A percentile compares a stretch with the other conserved stretches of the same genome.
These are phyloP conservation scores for Antennarius striatus DNA, from an alignment of 2,113 vertebrate species.

Conservation along the genomic window DNA sequence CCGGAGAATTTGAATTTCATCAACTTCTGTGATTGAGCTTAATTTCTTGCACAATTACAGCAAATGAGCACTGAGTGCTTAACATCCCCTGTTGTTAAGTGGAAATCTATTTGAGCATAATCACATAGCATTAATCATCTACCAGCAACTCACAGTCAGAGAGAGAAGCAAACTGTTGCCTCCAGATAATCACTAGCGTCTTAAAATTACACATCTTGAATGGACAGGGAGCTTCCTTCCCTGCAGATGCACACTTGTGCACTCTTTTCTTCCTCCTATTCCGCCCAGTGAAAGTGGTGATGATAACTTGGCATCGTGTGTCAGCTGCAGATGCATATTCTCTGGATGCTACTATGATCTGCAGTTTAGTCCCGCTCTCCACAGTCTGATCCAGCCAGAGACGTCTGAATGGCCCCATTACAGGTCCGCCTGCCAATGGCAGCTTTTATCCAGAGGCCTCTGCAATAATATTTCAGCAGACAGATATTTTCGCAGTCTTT, in stretches of 20 bases:
- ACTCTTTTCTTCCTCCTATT: constrained; percentile 21
- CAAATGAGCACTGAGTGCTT: constrained; percentile 42
- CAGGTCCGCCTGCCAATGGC: constrained; percentile 17
- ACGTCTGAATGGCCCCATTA: constrained; percentile 40
- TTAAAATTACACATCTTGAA: constrained; percentile 57
- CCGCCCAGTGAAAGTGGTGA: constrained; percentile 14
- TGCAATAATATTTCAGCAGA: constrained; percentile 27
- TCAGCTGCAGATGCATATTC: constrained; percentile 46
- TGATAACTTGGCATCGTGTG: constrained; percentile 35
- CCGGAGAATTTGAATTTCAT: constrained; percentile 16
- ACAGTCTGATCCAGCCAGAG: constrained; percentile 17
- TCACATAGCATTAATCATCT: constrained; percentile 64
- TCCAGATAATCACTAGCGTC: constrained; percentile 54
- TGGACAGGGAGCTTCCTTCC: constrained; percentile 49
- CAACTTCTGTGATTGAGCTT: constrained; percentile 11
- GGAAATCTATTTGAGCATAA: constrained; percentile 59
- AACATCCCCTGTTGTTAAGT: constrained; percentile 37
- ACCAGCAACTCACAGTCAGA: constrained; percentile 40
- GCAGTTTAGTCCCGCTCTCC: constrained; percentile 9
- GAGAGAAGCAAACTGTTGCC: constrained; percentile 41
- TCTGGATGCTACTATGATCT: constrained; percentile 19
- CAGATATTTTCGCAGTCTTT: constrained; percentile 35
- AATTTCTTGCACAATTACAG: constrained; percentile 41
- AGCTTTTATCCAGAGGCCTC: constrained; percentile 37
- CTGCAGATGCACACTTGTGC: constrained; percentile 43